phyloP scores from a whole-genome alignment of 2,113 vertebrate species.

The Machaerirhynchus nigripectus region DNA sequence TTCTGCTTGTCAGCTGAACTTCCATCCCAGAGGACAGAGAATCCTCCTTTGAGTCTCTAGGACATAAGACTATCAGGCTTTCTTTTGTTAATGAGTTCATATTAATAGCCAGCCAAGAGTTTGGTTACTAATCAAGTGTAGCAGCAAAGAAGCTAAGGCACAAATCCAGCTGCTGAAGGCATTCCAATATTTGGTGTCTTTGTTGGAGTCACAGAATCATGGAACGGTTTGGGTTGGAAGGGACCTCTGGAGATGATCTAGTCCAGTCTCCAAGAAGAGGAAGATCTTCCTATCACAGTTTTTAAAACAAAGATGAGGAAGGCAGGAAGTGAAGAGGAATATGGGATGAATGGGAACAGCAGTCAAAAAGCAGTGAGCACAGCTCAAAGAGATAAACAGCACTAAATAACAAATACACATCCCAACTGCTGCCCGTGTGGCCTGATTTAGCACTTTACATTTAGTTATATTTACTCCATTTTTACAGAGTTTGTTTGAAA shows the following conservation, averaged over 20 bases:
- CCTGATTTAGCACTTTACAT: neutral
- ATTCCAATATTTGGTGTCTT: neutral
- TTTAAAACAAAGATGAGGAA: neutral
- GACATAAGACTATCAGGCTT: neutral
- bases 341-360: neutral
- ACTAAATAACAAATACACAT: neutral
- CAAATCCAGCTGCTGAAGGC: neutral
- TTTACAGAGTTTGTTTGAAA: neutral
- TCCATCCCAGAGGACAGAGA: neutral
- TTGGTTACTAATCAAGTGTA: neutral
- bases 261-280: neutral
- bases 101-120: slow-evolving; percentile 7
- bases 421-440: neutral
- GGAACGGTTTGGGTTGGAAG: neutral
- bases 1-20: slow-evolving; percentile 9
- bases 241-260: neutral
- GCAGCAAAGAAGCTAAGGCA: neutral
- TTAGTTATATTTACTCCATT: neutral
- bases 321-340: neutral
- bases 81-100: neutral
- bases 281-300: neutral
- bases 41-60: neutral
- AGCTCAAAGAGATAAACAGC: neutral
- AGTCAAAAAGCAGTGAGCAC: neutral
- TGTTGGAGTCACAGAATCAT: neutral